Conservation (phyloP, 2,888 invertebrate genomes). For the Tipula confusa region DNA sequence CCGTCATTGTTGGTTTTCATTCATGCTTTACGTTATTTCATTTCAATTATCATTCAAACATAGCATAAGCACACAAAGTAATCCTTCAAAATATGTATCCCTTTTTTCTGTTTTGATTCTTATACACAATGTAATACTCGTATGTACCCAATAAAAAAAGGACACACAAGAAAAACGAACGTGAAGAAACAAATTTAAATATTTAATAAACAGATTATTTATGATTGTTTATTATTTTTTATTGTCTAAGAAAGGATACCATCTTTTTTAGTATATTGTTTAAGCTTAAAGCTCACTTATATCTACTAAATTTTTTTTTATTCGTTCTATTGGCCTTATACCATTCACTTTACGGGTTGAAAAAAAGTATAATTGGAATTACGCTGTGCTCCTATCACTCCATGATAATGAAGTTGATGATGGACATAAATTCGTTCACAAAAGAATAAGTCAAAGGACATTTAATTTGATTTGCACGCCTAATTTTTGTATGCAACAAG, state of each 20-base stretch:
- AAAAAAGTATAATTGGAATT: background rate
- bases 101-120: background rate
- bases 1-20: background rate
- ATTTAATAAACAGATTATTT: conserved; percentile 13
- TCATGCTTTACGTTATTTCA: background rate
- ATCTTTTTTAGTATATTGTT: background rate
- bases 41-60: background rate
- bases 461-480: background rate
- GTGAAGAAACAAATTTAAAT: background rate
- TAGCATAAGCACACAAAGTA: background rate
- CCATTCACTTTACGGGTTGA: background rate
- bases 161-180: background rate
- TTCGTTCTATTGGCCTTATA: background rate
- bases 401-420: background rate
- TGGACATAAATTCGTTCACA: background rate
- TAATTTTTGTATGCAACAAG: background rate
- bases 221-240: conserved; percentile 20
- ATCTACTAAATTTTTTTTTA: background rate
- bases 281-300: background rate
- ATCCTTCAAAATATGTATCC: background rate
- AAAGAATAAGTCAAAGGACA: background rate
- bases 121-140: background rate
- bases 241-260: background rate
- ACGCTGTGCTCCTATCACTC: background rate
- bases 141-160: background rate